These are phyloP conservation scores for Meles meles DNA, from an alignment of 2,113 vertebrate genomes.

Conservation along the genomic window DNA sequence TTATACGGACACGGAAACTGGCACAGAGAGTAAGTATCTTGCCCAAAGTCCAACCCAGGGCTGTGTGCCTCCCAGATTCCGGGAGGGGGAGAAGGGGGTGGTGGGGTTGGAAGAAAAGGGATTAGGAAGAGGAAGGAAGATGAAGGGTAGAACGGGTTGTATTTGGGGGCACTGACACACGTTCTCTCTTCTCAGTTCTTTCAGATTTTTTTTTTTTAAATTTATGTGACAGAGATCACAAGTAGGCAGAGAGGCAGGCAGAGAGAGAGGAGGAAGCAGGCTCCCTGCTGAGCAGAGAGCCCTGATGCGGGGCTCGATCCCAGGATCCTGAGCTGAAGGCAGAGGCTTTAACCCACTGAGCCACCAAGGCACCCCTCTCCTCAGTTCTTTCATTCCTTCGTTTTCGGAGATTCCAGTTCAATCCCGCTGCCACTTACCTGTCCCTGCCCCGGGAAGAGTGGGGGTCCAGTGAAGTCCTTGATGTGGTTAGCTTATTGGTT, in stretches of 20 bases:
- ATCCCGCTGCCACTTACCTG: background rate
- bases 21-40: background rate
- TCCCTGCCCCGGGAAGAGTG: background rate
- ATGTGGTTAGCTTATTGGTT: background rate
- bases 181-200: background rate
- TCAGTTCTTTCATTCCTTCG: background rate
- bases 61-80: background rate
- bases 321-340: too few relatives aligned
- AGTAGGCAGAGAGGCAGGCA: too few relatives aligned
- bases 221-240: too few relatives aligned
- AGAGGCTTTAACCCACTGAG: too few relatives aligned
- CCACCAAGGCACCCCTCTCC: background rate
- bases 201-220: background rate
- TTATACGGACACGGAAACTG: background rate
- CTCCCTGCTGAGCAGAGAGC: too few relatives aligned
- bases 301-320: too few relatives aligned
- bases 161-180: background rate
- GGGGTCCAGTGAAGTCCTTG: background rate
- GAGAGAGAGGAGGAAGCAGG: too few relatives aligned
- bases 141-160: background rate
- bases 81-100: background rate
- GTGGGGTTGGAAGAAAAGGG: background rate
- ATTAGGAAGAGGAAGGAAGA: background rate
- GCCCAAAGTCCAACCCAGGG: background rate
- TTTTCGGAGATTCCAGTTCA: background rate